Base-by-base conservation (phyloP, 2,888 invertebrate genomes). In the Metellina segmentata region DNA sequence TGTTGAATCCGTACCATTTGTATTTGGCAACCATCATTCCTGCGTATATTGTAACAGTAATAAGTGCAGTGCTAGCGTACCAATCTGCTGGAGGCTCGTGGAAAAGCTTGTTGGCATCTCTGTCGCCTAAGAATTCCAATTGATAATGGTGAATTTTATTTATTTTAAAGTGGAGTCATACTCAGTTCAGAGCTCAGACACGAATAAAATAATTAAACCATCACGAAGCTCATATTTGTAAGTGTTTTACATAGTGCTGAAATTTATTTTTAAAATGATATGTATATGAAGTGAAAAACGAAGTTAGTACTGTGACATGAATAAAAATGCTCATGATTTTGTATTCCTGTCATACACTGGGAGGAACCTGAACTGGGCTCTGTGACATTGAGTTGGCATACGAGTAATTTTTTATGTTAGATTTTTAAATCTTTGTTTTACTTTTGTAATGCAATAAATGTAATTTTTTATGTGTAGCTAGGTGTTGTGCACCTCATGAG, bases 1-100 rank as follows among this genome's bases (percentile, higher is more conserved):
- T 98, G 93, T 95, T 98, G 53, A 98, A 98, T 95, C 96, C 96
- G 89, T 96, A 95, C 93, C 96, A 97, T 94, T 94, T 96, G 78
- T 98, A 98, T 94, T 96, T 96, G 51, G 96, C 96, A 5, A 97
- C 97, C 5, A 95, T 98, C 86, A 94, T 97, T 85, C 96, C 97
- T 0, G 96, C 96, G 72, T 97, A 97, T 94, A 94, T 96, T 69
- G 95, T 97, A 87, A 96, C 97, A 85, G 89, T 96, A 7, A 94
- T 96, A 9, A 97, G 97, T 52, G 96, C 96, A 0, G 93, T 94
- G 75, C 93, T 94, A 85, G 94, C 95, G 51, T 95, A 96, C 34
- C 95, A 94, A 81, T 93, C 94, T 19, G 94, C 94, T n/a, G 95
- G 95, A 74, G 95, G 94, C 11, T 86, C 89, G 7, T 90, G 92